A percentile compares a stretch with the other conserved stretches of the same genome.
phyloP scores from a whole-genome alignment of 1,140 invertebrate genomes.

The Gryllus bimaculatus region DNA sequence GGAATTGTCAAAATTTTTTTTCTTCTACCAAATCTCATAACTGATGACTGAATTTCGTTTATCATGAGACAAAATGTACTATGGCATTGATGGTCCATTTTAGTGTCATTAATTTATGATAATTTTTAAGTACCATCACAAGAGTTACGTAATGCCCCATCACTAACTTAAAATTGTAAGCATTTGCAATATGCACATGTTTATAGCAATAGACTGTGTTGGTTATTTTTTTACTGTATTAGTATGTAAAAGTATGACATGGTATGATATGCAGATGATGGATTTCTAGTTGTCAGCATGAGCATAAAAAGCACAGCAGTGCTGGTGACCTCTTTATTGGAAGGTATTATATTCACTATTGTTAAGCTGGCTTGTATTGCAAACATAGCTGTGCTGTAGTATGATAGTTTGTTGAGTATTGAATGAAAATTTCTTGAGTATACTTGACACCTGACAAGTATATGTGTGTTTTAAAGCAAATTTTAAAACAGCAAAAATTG shows the following conservation, averaged over 20 bases:
- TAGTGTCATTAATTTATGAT: too few species aligned
- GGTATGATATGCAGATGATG: neutral
- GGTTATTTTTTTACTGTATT: too few species aligned
- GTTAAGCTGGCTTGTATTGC: neutral
- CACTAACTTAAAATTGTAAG: too few species aligned
- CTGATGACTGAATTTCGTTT: too few species aligned
- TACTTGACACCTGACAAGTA: neutral
- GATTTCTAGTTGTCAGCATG: neutral
- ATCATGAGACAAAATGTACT: too few species aligned
- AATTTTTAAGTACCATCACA: too few species aligned
- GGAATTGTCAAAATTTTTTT: too few species aligned
- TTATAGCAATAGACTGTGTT: too few species aligned
- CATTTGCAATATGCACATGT: too few species aligned
- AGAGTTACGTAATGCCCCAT: too few species aligned
- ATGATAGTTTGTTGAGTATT: constrained; percentile 1
- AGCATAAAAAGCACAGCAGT: neutral
- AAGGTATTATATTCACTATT: neutral
- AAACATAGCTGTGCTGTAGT: constrained; percentile 4
- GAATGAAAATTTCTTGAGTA: constrained; percentile 2
- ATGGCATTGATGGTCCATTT: too few species aligned
- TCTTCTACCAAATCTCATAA: too few species aligned
- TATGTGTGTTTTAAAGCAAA: neutral
- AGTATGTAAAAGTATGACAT: neutral
- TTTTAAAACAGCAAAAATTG: neutral
- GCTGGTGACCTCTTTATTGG: neutral